Base-by-base conservation (phyloP, 2,888 invertebrate genomes). In the Tenthredo livida region DNA sequence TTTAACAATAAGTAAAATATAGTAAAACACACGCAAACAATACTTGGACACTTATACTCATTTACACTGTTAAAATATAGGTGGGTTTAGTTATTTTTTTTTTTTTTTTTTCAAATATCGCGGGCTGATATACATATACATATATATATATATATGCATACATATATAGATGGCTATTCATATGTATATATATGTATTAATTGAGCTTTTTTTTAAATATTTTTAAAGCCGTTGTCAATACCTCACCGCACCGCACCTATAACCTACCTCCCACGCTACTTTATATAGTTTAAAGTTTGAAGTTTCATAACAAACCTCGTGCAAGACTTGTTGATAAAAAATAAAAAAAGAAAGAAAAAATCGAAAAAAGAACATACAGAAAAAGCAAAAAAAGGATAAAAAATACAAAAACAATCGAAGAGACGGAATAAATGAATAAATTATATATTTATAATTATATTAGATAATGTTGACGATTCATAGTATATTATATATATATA, bases 401-500 rank as follows among this genome's bases (percentile, higher is more conserved):
- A 61, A 17, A 17, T 12, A 61, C 2, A 61, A 25, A 7, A 21
- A 61, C 21, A 61, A 61, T 61, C 2, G 21, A 61, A 9, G 21
- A 61, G 6, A 61, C 9, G 58, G 1, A 61, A 61, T 25, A 25
- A 25, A 21, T 25, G 21, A 25, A 25, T 61, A 61, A 61, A 61
- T 61, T 5, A 33, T 33, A 33, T 33, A 67, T 17, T 25, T 67
- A 33, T 67, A 67, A 33, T 12, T 17, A 17, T 67, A 25, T 67
- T 29, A 67, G 67, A 67, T 33, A 67, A 67, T 33, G 67, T 67
- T 67, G 67, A 67, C 29, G 29, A 67, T 67, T 67, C 67, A 33
- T 67, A 67, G 67, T 67, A 43, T 73, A 73, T 1, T 37, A 4
- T 72, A 72, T 43, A 37, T 4, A 73, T 33, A 67, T 67, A 67